Conservation (phyloP, 2,888 invertebrate species). For the Chrysolina oricalcia region DNA sequence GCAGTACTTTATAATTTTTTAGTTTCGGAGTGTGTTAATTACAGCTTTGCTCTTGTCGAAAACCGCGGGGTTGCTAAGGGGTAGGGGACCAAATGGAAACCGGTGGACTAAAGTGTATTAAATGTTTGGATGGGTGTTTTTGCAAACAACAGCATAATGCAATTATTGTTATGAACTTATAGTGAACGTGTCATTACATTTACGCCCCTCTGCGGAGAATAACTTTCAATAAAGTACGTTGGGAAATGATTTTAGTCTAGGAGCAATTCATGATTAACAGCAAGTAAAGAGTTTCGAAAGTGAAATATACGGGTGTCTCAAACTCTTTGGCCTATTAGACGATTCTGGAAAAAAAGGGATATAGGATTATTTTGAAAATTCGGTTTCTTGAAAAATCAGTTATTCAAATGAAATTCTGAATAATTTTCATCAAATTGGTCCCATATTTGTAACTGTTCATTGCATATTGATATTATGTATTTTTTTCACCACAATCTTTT, state of each 20-base stretch:
- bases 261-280: not conserved
- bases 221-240: slow-evolving; percentile 42
- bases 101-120: slow-evolving; percentile 28
- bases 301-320: too few species aligned
- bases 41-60: slow-evolving; percentile 60
- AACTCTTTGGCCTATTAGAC: too few species aligned
- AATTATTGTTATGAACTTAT: slow-evolving; percentile 51
- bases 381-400: too few species aligned
- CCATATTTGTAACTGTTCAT: too few species aligned
- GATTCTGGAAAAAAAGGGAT: too few species aligned
- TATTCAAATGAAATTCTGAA: too few species aligned
- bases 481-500: too few species aligned
- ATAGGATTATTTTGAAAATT: too few species aligned
- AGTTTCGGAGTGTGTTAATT: slow-evolving; percentile 67
- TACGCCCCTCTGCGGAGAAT: slow-evolving; percentile 41
- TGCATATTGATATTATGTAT: too few species aligned
- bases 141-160: slow-evolving; percentile 51
- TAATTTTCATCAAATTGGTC: too few species aligned
- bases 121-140: slow-evolving; percentile 44
- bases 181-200: slow-evolving; percentile 50
- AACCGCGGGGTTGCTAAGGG: slow-evolving; percentile 61
- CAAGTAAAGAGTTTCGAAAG: too few species aligned
- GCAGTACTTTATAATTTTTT: slow-evolving; percentile 59
- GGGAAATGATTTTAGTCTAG: slow-evolving; percentile 8
- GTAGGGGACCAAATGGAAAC: slow-evolving; percentile 23